phyloP scores from a whole-genome alignment of 2,888 invertebrate genomes.

The Augiades crinisus region DNA sequence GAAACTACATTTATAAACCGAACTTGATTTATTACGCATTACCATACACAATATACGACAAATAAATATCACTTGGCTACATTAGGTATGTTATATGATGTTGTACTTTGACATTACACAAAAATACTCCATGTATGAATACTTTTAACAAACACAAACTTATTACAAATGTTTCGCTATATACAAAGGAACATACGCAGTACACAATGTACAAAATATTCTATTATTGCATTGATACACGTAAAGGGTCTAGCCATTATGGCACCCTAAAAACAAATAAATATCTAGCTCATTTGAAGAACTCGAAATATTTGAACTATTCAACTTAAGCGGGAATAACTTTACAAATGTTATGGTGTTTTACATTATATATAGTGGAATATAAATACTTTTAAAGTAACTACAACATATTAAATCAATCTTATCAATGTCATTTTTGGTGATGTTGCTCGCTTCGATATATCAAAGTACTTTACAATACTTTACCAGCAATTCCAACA shows the following conservation, averaged over 20 bases:
- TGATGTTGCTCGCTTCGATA: background rate
- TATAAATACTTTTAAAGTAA: slow-evolving; percentile 25
- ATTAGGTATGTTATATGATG: slow-evolving; percentile 38
- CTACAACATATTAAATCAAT: slow-evolving; percentile 5
- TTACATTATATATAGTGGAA: slow-evolving; percentile 30
- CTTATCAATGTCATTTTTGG: background rate
- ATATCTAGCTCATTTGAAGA: background rate
- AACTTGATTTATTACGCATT: slow-evolving; percentile 58
- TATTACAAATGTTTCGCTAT: slow-evolving; percentile 48
- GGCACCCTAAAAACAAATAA: slow-evolving; percentile 26
- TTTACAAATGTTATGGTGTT: background rate
- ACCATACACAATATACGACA: slow-evolving; percentile 49
- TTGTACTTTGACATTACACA: slow-evolving; percentile 48
- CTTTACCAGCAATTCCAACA: slow-evolving; percentile 17
- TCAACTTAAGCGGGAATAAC: background rate
- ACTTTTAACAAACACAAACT: slow-evolving; percentile 36
- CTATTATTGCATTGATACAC: slow-evolving; percentile 64
- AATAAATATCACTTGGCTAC: slow-evolving; percentile 51
- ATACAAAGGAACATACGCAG: slow-evolving; percentile 60
- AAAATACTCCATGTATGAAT: slow-evolving; percentile 34
- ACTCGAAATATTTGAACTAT: background rate
- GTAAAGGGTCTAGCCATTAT: slow-evolving; percentile 29
- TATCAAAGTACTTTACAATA: slow-evolving; percentile 14
- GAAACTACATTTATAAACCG: slow-evolving; percentile 64
- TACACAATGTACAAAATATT: slow-evolving; percentile 54